Evolutionary conservation across 1,140 invertebrate genomes (phyloP), one percentile per base, ranked within the genome.

Genomic region (Orius laevigatus): DNA sequence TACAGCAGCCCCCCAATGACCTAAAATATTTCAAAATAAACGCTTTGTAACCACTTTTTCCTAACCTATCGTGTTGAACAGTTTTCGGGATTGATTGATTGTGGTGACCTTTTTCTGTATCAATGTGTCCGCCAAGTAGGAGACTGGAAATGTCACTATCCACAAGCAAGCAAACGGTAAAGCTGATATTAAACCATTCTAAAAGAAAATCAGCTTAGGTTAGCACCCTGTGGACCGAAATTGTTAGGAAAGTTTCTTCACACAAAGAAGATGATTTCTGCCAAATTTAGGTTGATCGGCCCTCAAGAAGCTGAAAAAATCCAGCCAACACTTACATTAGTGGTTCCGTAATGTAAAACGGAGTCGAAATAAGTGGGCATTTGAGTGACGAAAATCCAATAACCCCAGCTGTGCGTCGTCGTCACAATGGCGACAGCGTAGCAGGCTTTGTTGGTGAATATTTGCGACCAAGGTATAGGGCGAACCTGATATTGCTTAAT

Each of bases 151-250:
- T 38, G 78, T 75, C 41, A 81, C 58, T 0, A 82, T 48, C 70
- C 77, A 82, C 64, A 80, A 78, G 0, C 67, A 70, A 1, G 81
- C 58, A 58, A 91, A 93, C 0, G 89, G 89, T 4, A 90, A 58
- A 0, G 86, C 80, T 15, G 84, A 77, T 33, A 76, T 62, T 8
- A 75, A 57, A 5, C 83, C 82, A 59, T 80, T 81, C 57, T 58
- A 40, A 36, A 46, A 49, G 18, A 40, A 40, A 8, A 40, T 40
- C 6, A 14, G 38, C 14, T 40, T 40, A 8, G 16, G 16, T 6
- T 14, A n/a, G 6, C 6, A 6, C 16, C 14, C 6, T 40, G 10
- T 8, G 14, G 6, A 6, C 6, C 14, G 6, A 40, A 14, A 14
- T 40, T 77, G 71, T 47, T n/a, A n/a, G n/a, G n/a, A n/a, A n/a